A percentile compares a stretch with the other conserved stretches of the same genome.
These are phyloP conservation scores for Oxyruncus cristatus DNA, from an alignment of 2,113 vertebrate species.

Conservation along the genomic window DNA sequence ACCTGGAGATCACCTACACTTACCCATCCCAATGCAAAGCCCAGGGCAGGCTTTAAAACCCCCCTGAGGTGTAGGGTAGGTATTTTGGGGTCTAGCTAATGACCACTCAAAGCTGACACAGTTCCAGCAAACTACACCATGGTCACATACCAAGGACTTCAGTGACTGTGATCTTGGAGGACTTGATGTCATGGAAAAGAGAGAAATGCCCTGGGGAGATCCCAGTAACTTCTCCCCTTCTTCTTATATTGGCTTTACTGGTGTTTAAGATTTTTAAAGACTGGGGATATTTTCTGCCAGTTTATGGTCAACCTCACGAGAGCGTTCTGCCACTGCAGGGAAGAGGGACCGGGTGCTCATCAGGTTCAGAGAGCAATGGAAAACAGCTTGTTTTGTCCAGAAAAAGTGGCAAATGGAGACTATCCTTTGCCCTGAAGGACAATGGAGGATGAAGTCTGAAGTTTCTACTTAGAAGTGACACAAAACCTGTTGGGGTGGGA, in stretches of 20 bases:
- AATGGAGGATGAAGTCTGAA: neutral
- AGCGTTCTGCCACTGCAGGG: neutral
- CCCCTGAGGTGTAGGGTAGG: neutral
- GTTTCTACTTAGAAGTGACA: neutral
- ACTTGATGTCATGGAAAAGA: neutral
- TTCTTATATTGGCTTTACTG: neutral
- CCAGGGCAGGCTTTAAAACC: neutral
- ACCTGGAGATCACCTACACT: neutral
- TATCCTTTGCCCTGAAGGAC: neutral
- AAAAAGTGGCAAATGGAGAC: neutral
- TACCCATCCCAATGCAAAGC: fast-evolving
- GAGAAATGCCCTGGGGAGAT: neutral
- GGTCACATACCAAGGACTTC: neutral
- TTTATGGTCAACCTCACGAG: fast-evolving
- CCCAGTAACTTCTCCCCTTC: neutral
- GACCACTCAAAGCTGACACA: neutral
- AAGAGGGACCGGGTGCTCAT: neutral
- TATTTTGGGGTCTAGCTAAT: neutral
- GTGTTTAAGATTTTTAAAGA: neutral
- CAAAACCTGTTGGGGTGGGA: neutral
- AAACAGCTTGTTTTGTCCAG: neutral
- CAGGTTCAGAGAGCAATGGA: neutral
- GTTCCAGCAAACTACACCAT: fast-evolving
- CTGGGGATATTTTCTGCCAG: neutral
- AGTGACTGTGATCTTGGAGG: neutral